phyloP scores from a whole-genome alignment of 2,797 vertebrate species.

The Phaenicophaeus curvirostris region DNA sequence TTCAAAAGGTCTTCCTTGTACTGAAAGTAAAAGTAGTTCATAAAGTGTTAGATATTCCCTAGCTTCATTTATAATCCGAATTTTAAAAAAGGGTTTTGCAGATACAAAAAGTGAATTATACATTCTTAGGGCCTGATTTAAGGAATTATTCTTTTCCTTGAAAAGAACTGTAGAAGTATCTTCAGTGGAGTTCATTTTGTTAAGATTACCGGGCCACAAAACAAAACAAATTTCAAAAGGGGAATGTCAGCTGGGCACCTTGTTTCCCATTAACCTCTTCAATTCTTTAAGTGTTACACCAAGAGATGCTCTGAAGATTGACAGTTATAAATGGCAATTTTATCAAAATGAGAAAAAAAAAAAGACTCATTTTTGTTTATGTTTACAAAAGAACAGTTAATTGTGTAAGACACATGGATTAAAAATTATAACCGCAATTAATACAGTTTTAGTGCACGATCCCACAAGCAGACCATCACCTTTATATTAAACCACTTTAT shows the following conservation, averaged over 20 bases:
- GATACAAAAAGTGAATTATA: not conserved
- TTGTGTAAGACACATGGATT: not conserved
- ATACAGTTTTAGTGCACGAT: not conserved
- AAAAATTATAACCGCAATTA: not conserved
- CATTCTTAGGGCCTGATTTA: not conserved
- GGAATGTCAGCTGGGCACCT: not conserved
- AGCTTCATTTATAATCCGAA: not conserved
- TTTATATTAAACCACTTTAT: not conserved
- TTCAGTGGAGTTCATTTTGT: not conserved
- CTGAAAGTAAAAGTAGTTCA: constrained; percentile 70
- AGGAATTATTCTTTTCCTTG: not conserved
- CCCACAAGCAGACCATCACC: not conserved
- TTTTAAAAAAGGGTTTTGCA: not conserved
- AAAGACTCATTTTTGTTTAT: not conserved
- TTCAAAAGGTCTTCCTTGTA: constrained; percentile 91
- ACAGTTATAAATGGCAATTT: not conserved
- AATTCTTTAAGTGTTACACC: not conserved
- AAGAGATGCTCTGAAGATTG: rapidly evolving
- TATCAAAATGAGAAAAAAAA: not conserved
- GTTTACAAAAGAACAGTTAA: not conserved
- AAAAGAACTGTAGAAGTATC: not conserved
- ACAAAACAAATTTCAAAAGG: not conserved
- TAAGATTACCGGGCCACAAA: not conserved
- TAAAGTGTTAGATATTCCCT: not conserved
- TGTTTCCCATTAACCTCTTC: not conserved